Conservation (phyloP, 2,888 invertebrate species). For the Panorpa germanica region DNA sequence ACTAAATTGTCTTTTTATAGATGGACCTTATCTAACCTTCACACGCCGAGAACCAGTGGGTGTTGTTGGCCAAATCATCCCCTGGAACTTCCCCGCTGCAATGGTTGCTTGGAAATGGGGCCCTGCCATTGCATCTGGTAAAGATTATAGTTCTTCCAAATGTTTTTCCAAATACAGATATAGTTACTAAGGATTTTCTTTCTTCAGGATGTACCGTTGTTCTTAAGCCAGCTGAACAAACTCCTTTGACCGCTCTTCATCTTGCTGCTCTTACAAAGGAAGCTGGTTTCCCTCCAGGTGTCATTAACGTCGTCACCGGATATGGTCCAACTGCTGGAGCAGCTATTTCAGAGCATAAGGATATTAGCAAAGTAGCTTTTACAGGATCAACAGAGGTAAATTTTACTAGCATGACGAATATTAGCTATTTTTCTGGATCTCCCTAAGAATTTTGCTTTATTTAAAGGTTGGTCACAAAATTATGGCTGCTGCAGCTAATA, state of each 20-base stretch:
- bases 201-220: conserved; percentile 43
- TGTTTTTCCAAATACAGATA: background rate
- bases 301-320: conserved; percentile 46
- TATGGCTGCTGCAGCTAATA: conserved; percentile 29
- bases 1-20: conserved; percentile 16
- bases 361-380: conserved; percentile 48
- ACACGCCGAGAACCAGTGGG: conserved; percentile 46
- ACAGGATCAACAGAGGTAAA: conserved; percentile 45
- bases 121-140: conserved; percentile 27
- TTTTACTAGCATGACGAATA: conserved; percentile 16
- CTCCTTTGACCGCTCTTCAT: conserved; percentile 49
- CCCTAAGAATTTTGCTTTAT: no score
- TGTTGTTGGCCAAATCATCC: conserved; percentile 49
- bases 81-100: conserved; percentile 50
- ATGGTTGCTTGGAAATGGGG: conserved; percentile 60
- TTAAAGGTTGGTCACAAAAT: conserved; percentile 35
- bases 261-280: conserved; percentile 48
- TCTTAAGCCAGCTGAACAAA: conserved; percentile 60
- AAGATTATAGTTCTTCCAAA: no score
- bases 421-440: no score
- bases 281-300: conserved; percentile 56
- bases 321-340: conserved; percentile 46
- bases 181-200: conserved; percentile 15
- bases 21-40: conserved; percentile 35
- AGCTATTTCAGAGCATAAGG: conserved; percentile 38